Evolutionary conservation across 2,113 vertebrate species (phyloP), one percentile per base, ranked within the genome.

Genomic region (Trachemys scripta): DNA sequence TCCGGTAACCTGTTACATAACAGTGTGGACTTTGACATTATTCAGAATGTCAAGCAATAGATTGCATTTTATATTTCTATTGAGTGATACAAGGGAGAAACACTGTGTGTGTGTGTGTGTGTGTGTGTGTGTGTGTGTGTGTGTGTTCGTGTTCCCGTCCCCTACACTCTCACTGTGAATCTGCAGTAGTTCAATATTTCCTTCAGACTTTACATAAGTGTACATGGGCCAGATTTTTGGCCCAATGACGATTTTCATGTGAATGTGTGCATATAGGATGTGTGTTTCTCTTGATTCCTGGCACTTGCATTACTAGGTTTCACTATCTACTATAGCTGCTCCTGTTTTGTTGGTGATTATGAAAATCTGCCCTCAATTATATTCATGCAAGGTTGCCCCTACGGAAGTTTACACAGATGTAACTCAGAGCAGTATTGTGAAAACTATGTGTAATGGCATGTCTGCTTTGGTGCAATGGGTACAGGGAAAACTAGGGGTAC

Each of bases 351-450:
- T 9, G 88, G 50, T 62, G 78, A 82, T 1, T 75, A 82, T 45
- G 82, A 20, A 79, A 82, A 85, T n/a, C 6, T 75, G 22, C 25
- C 38, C 42, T 38, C 4, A 31, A 8, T 51, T 83, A 47, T 25
- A 3, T 1, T 82, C 50, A 27, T 0, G 0, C 5, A 22, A 78
- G 1, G 12, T 82, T 80, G 50, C 12, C 47, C 7, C 0, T 35
- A 2, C 0, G 75, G 90, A 25, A 75, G 78, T 50, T 6, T 22
- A 24, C 17, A 51, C 24, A 79, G 5, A 56, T 1, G 3, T 27
- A 75, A 1, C 31, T 84, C 24, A 76, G 57, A 79, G 31, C 29
- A 13, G 5, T 12, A 1, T 2, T 82, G 49, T 81, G 84, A 35
- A 1, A 4, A 59, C 47, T n/a, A n/a, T 13, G 14, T 29, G 3